Evolutionary conservation across 92 coral and sea anemone genomes (phyloP).

Genomic region (Porites cylindrica): DNA sequence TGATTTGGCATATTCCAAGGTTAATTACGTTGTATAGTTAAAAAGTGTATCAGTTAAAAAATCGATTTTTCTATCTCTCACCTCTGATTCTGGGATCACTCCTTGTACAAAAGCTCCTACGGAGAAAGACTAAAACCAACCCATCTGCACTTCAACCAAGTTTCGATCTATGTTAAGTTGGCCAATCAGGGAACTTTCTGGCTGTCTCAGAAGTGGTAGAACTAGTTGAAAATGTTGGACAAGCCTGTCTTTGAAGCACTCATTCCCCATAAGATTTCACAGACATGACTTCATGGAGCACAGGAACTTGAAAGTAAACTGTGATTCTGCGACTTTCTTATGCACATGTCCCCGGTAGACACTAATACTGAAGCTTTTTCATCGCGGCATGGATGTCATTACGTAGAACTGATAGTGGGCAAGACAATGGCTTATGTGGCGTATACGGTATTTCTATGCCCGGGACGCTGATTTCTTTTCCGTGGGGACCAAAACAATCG

Average conservation of each 20-base stretch:
- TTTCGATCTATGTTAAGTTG: conserved; percentile 32
- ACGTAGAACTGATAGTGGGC: conserved; percentile 47
- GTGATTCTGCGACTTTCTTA: conserved; percentile 11
- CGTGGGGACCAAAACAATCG: conserved; percentile 39
- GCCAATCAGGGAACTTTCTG: conserved; percentile 27
- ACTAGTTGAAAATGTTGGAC: conserved; percentile 42
- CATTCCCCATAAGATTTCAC: conserved; percentile 53
- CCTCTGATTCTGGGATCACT: conserved; percentile 8
- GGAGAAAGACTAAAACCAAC: conserved; percentile 41
- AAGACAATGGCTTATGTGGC: conserved; percentile 44
- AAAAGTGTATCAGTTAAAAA: no score
- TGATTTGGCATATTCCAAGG: no score
- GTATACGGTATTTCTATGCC: neutral
- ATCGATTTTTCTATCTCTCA: neutral
- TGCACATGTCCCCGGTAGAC: conserved; percentile 37
- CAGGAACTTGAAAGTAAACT: conserved; percentile 33
- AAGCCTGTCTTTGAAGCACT: conserved; percentile 40
- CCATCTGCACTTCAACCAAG: conserved; percentile 53
- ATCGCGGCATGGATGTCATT: conserved; percentile 52
- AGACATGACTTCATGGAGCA: conserved; percentile 59
- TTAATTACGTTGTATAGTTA: no score
- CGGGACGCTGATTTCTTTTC: neutral
- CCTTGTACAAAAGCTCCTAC: conserved; percentile 28
- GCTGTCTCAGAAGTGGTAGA: conserved; percentile 42
- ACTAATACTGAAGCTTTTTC: conserved; percentile 13